Evolutionary conservation across 2,888 invertebrate species (phyloP).

Genomic region (Malachius bipustulatus): DNA sequence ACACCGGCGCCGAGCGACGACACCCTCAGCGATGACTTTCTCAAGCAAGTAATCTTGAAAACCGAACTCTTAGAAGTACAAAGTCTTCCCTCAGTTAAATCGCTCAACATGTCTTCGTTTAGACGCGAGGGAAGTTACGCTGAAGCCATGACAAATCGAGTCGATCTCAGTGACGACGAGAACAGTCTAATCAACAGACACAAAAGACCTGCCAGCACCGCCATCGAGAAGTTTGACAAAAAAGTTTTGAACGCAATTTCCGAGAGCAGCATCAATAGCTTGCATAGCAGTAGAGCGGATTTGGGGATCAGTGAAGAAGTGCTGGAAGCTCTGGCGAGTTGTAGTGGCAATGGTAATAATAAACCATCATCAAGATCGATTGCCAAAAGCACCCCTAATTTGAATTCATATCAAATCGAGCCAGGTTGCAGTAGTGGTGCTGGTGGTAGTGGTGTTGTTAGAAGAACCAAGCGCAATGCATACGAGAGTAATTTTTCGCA

Average conservation of each 20-base stretch:
- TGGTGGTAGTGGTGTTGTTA: slow-evolving; percentile 19
- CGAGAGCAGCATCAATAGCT: slow-evolving; percentile 32
- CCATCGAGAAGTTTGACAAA: slow-evolving; percentile 33
- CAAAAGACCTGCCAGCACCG: slow-evolving; percentile 27
- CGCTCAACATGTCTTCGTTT: slow-evolving; percentile 22
- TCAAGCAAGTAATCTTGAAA: neutral
- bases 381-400: slow-evolving; percentile 48
- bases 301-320: slow-evolving; percentile 17
- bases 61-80: neutral
- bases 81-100: neutral
- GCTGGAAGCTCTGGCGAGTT: slow-evolving; percentile 17
- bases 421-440: slow-evolving; percentile 18
- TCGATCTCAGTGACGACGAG: slow-evolving; percentile 40
- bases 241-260: slow-evolving; percentile 35
- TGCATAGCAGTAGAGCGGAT: slow-evolving; percentile 9
- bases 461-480: slow-evolving; percentile 44
- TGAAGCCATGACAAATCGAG: slow-evolving; percentile 34
- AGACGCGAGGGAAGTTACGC: slow-evolving; percentile 34
- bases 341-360: slow-evolving; percentile 26
- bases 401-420: slow-evolving; percentile 29
- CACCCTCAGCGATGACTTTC: neutral
- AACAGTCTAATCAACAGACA: slow-evolving; percentile 37
- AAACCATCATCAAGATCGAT: too few relatives aligned
- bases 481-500: slow-evolving; percentile 43
- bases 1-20: slow-evolving; percentile 3